Evolutionary conservation across 2,113 vertebrate genomes (phyloP).

Genomic region (Gnathonemus longibarbis): DNA sequence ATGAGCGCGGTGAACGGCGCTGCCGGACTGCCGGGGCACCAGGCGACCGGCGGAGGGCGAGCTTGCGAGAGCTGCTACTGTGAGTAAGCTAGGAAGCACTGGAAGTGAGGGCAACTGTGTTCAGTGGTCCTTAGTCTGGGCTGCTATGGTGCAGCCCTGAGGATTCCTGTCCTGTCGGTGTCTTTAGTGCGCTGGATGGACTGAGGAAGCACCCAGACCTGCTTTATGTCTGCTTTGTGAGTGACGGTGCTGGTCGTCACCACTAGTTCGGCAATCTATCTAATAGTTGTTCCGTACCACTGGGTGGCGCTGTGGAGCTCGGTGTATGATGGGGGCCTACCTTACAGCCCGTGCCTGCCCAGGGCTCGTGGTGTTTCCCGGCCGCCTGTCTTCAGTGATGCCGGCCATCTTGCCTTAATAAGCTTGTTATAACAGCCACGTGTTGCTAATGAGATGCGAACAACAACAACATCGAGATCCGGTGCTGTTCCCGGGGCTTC

Average conservation of each 20-base stretch:
- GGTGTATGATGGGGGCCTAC: not conserved
- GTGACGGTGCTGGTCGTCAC: not conserved
- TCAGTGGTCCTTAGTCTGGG: not conserved
- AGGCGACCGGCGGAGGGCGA: constrained; percentile 70
- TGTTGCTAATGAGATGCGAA: not conserved
- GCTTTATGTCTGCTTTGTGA: not conserved
- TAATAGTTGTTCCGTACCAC: not conserved
- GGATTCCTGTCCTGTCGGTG: not conserved
- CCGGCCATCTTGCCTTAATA: not conserved
- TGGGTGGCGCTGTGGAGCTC: not conserved
- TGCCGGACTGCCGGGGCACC: constrained; percentile 67
- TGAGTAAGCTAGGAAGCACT: constrained; percentile 58
- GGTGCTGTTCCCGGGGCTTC: not conserved
- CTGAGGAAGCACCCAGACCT: not conserved
- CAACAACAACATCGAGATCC: not conserved
- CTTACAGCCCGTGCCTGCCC: not conserved
- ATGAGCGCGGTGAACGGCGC: constrained; percentile 85
- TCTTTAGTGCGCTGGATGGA: not conserved
- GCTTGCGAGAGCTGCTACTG: constrained; percentile 95
- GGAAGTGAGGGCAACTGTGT: not conserved
- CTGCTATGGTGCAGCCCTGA: not conserved
- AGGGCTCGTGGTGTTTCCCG: not conserved
- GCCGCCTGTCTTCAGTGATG: not conserved
- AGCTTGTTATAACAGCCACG: not conserved
- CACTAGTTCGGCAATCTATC: not conserved